phyloP scores from a whole-genome alignment of 2,113 vertebrate species.

The Myanophis thanlyinensis region DNA sequence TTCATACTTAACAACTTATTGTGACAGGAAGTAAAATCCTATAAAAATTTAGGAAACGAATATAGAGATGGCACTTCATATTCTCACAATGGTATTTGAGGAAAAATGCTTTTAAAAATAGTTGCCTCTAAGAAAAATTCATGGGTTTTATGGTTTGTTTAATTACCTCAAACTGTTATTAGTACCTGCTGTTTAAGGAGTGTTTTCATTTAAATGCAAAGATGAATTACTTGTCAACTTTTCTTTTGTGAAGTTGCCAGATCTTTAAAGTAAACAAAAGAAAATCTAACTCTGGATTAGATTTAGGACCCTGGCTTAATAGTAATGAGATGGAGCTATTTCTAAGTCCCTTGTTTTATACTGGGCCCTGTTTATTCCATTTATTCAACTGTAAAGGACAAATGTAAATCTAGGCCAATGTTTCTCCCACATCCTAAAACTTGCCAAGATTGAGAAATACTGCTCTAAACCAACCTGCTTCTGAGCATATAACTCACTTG shows the following conservation, averaged over 20 bases:
- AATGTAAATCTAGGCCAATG: not conserved
- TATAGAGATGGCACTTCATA: not conserved
- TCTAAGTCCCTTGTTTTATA: not conserved
- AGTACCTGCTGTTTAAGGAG: not conserved
- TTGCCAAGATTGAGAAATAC: not conserved
- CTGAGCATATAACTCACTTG: not conserved
- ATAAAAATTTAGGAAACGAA: constrained; percentile 1
- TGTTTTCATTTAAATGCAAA: not conserved
- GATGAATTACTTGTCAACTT: not conserved
- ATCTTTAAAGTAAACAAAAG: not conserved
- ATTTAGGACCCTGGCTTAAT: not conserved
- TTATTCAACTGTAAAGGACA: not conserved
- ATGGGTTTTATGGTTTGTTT: not conserved
- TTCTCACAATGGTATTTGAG: not conserved
- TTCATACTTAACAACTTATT: not conserved
- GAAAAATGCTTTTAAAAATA: not conserved
- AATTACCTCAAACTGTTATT: not conserved
- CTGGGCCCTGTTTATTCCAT: not conserved
- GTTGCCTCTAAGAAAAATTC: not conserved
- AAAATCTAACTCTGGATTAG: not conserved
- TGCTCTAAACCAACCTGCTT: not conserved
- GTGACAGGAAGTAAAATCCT: constrained; percentile 1
- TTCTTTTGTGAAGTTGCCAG: not conserved
- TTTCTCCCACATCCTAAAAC: no score
- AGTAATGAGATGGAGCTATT: not conserved